Evolutionary conservation across 2,113 vertebrate genomes (phyloP).

Genomic region (Circaetus cinerascens): DNA sequence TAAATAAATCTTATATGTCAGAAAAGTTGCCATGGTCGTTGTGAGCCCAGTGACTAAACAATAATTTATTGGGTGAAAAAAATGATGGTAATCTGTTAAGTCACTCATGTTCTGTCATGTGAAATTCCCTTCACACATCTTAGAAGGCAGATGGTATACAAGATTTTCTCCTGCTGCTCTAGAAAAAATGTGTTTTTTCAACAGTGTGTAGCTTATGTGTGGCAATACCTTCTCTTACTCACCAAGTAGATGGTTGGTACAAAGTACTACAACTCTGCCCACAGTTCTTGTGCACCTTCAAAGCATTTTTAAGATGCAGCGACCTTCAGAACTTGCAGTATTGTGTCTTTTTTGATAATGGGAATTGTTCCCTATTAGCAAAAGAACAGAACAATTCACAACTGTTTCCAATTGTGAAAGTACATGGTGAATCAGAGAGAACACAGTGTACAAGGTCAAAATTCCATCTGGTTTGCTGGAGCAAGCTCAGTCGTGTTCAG

Average conservation of each 20-base stretch:
- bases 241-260: neutral
- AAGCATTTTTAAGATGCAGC: neutral
- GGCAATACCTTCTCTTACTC: neutral
- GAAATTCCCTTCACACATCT: neutral
- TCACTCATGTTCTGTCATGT: neutral
- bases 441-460: neutral
- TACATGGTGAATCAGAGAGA: neutral
- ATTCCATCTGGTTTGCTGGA: neutral
- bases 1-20: neutral
- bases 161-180: neutral
- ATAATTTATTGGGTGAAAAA: neutral
- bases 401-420: neutral
- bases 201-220: neutral
- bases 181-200: neutral
- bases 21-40: neutral
- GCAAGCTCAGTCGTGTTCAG: fast-evolving
- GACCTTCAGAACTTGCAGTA: neutral
- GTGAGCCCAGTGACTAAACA: neutral
- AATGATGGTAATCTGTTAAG: neutral
- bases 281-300: neutral
- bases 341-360: neutral
- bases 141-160: neutral
- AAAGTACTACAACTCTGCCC: neutral
- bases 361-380: neutral
- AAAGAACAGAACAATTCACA: neutral